Evolutionary conservation across 30 jellyfish, hydroid and myxozoan genomes (phyloP).

Genomic region (Cassiopea andromeda): DNA sequence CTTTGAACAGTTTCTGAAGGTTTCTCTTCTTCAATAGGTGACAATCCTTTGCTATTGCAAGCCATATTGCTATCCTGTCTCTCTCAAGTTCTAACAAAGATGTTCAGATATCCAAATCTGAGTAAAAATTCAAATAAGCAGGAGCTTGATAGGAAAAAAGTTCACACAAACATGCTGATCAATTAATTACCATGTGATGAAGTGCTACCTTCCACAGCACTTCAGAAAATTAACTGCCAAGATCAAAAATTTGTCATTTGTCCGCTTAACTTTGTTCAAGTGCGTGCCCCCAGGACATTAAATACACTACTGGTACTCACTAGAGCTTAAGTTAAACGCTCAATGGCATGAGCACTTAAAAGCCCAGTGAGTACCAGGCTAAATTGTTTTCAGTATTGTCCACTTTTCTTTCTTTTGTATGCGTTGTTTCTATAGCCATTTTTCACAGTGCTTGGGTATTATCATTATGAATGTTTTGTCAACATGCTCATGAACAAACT

Average conservation of each 20-base stretch:
- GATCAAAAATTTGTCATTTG: background rate
- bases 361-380: background rate
- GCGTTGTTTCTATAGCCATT: no score
- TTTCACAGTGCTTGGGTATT: no score
- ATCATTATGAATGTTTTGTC: no score
- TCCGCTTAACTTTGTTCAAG: background rate
- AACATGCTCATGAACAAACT: no score
- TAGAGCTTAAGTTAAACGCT: background rate
- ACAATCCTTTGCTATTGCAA: background rate
- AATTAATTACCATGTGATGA: background rate
- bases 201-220: background rate
- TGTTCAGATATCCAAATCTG: background rate
- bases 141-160: background rate
- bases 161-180: background rate
- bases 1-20: background rate
- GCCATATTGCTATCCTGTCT: constrained; percentile 1
- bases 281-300: background rate
- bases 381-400: no score
- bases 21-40: constrained; percentile 7
- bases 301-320: background rate
- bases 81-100: background rate
- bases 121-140: background rate
- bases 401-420: no score
- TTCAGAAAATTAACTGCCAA: background rate
- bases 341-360: background rate